Evolutionary conservation across 2,797 vertebrate genomes (phyloP).

Genomic region (Molossus molossus): DNA sequence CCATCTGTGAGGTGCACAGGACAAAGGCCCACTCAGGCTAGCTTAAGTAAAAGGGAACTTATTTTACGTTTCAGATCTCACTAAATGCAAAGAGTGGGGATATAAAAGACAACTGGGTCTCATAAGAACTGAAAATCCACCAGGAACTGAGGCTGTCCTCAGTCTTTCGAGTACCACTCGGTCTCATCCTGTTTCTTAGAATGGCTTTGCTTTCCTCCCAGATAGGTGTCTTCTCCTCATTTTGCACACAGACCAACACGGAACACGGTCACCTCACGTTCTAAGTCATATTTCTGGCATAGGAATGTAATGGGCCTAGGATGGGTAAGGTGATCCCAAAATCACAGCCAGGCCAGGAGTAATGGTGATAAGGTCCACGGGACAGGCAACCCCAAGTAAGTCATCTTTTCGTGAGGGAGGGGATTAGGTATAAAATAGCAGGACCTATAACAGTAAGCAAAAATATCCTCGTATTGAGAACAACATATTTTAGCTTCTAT

Average conservation of each 20-base stretch:
- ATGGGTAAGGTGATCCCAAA: neutral
- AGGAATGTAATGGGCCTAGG: neutral
- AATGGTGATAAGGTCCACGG: neutral
- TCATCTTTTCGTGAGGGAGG: neutral
- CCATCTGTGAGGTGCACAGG: neutral
- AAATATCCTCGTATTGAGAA: constrained; percentile 37
- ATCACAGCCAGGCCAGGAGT: neutral
- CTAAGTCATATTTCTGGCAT: neutral
- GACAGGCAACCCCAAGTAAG: neutral
- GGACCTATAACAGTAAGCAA: neutral
- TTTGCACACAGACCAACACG: neutral
- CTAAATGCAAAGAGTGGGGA: neutral
- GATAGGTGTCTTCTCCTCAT: neutral
- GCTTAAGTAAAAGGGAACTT: neutral
- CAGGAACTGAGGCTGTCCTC: neutral
- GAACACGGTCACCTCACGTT: neutral
- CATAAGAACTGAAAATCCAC: neutral
- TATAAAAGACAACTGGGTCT: neutral
- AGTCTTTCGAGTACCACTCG: neutral
- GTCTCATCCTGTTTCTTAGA: neutral
- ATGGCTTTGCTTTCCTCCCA: neutral
- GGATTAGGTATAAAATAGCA: neutral
- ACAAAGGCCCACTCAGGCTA: neutral
- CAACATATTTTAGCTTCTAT: neutral
- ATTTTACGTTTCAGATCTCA: neutral